Percentiles rank a stretch among this genome's conserved stretches.
These are phyloP conservation scores for Chaetodon trifascialis DNA, from an alignment of 2,113 vertebrate genomes.

Conservation along the genomic window DNA sequence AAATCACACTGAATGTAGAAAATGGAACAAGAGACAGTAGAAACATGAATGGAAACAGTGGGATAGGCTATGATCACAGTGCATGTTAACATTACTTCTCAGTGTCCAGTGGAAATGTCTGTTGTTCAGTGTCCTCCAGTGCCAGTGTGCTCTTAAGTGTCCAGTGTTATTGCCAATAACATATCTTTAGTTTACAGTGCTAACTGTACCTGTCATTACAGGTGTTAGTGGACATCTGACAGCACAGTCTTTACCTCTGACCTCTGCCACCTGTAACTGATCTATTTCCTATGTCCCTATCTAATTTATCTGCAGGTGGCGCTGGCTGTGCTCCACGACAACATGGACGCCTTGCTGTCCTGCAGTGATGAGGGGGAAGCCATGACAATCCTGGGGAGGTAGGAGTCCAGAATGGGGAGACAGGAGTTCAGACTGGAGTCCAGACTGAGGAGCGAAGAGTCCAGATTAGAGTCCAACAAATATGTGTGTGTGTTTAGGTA, in stretches of 20 bases:
- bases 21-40: too few species aligned
- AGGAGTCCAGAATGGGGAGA: slow-evolving; percentile 77
- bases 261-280: neutral
- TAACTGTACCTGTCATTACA: too few species aligned
- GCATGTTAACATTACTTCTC: neutral
- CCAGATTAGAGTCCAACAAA: slow-evolving; percentile 69
- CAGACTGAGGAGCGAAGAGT: neutral
- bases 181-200: too few species aligned
- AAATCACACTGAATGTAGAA: too few species aligned
- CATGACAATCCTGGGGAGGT: slow-evolving; percentile 98
- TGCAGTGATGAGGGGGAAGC: slow-evolving; percentile 96
- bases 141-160: too few species aligned
- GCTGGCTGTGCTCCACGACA: slow-evolving; percentile 94
- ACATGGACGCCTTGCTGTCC: slow-evolving; percentile 90
- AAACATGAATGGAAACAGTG: too few species aligned
- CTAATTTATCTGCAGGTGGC: slow-evolving; percentile 83
- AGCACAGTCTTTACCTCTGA: neutral
- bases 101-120: neutral
- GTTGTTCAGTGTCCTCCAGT: too few species aligned
- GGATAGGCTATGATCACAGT: too few species aligned
- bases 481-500: slow-evolving; percentile 83
- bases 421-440: too few species aligned
- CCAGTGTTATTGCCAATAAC: too few species aligned
- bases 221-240: neutral
- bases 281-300: neutral